Base-by-base conservation (phyloP, 2,113 vertebrate genomes). In the Peucedramus taeniatus region DNA sequence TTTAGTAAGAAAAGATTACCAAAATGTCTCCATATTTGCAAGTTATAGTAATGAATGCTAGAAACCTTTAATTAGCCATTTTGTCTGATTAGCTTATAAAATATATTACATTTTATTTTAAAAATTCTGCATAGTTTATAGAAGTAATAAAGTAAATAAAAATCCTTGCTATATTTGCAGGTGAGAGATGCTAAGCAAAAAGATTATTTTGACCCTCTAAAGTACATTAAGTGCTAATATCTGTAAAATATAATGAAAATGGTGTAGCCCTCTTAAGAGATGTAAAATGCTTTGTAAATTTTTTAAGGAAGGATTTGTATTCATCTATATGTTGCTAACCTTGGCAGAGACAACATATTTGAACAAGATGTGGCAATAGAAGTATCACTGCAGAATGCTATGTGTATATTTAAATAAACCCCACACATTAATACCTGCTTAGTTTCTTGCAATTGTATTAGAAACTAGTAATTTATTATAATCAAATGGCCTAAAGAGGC, bases 41-140 rank as follows among this genome's bases (percentile, higher is more conserved):
- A 98, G 96, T 85, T 98, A 97, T 95, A 97, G 94, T 96, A 98
- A 99, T 97, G 98, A 98, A 99, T 96, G 85, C 98, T 98, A 98
- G 97, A 99, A 99, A 99, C 98, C 97, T 98, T 98, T 98, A 98
- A 98, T 98, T 98, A 98, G 98, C 98, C 98, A 97, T 98, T 99
- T 98, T 95, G 82, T 98, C 98, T 98, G 98, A 98, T 98, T 98
- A 98, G 98, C 97, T 98, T 98, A 98, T 97, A 98, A 98, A 98
- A 98, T 98, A 98, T 98, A 98, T 98, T 98, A 98, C 97, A 98
- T 95, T 98, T 98, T 97, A 98, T 98, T 97, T 33, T 87, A 94
- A 96, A 98, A 97, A 69, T 90, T 98, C 97, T 98, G 98, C 97
- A 98, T 98, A 98, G 97, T 98, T 98, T 98, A 97, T 96, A 97